Evolutionary conservation across 2,113 vertebrate species (phyloP), one percentile per base, ranked within the genome.

Genomic region (Phyllopteryx taeniolatus): DNA sequence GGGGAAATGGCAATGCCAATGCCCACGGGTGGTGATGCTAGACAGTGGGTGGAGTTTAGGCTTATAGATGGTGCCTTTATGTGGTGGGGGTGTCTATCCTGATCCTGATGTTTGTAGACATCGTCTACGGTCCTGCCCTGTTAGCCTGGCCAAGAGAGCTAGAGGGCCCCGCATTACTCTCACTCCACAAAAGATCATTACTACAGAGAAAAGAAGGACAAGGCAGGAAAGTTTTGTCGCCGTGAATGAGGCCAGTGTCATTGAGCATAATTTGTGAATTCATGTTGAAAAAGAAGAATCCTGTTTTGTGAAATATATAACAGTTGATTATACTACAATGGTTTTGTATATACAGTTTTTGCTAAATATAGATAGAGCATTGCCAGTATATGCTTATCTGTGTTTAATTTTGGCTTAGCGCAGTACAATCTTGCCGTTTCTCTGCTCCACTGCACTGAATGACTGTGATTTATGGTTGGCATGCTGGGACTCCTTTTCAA

Each of bases 51-150:
- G 60, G 83, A 71, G 73, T 61, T 61, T 70, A 72, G 66, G 65
- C 60, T 46, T 71, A 75, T 80, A 79, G 79, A 75, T 49, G 47
- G 72, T 74, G 44, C 73, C 64, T 49, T 71, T 53, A 80, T 51
- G 61, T 81, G 72, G 63, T 56, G 39, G 74, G 74, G 78, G 79
- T 76, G 70, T 84, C 79, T 77, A 20, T 72, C 81, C 67, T 91
- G 90, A 90, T 70, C 73, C 70, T 91, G 80, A 91, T 90, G 71
- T 78, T 81, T 78, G 66, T 79, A 67, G 90, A 89, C 90, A 90
- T 76, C 75, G 68, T 80, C 70, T 78, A 76, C 75, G 79, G 68
- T 88, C 74, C 67, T 71, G 35, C 73, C 77, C 79, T 74, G 66
- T 82, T 82, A 77, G 51, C 78, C 69, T 51, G 73, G 46, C 78